Conservation (phyloP, 2,888 invertebrate species). For the Polia nebulosa region DNA sequence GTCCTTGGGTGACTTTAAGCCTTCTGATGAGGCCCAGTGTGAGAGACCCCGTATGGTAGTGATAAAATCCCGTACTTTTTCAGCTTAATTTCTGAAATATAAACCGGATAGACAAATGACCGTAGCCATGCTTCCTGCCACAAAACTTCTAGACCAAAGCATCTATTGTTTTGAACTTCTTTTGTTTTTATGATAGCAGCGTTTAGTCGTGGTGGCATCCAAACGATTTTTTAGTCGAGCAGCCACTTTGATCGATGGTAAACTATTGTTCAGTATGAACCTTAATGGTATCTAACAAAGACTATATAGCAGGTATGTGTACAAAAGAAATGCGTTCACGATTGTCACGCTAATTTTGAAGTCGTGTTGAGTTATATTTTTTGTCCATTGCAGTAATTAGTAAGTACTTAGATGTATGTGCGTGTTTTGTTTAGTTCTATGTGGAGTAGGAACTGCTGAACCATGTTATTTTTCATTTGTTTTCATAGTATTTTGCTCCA, state of each 20-base stretch:
- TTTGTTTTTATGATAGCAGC: conserved; percentile 42
- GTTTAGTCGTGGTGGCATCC: conserved; percentile 23
- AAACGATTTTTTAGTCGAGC: conserved; percentile 10
- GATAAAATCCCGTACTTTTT: not conserved
- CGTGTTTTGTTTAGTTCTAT: not conserved
- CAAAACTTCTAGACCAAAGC: conserved; percentile 36
- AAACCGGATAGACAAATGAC: not conserved
- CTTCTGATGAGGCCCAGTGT: no score
- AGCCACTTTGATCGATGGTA: conserved; percentile 31
- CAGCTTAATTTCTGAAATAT: not conserved
- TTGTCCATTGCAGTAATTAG: conserved; percentile 25
- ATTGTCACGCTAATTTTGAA: conserved; percentile 17
- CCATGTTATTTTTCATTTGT: no score
- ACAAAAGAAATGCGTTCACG: conserved; percentile 24
- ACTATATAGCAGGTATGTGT: not conserved
- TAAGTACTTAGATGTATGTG: not conserved
- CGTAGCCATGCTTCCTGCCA: conserved; percentile 11
- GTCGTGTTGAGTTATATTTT: conserved; percentile 6
- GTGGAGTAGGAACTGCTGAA: no score
- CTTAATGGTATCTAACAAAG: not conserved
- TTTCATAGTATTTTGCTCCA: not conserved
- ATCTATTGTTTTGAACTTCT: conserved; percentile 36
- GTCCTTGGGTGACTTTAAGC: no score
- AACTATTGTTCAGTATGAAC: conserved; percentile 27
- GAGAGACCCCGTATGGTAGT: no score